phyloP scores from a whole-genome alignment of 2,113 vertebrate genomes.

The Hemichromis elongatus region DNA sequence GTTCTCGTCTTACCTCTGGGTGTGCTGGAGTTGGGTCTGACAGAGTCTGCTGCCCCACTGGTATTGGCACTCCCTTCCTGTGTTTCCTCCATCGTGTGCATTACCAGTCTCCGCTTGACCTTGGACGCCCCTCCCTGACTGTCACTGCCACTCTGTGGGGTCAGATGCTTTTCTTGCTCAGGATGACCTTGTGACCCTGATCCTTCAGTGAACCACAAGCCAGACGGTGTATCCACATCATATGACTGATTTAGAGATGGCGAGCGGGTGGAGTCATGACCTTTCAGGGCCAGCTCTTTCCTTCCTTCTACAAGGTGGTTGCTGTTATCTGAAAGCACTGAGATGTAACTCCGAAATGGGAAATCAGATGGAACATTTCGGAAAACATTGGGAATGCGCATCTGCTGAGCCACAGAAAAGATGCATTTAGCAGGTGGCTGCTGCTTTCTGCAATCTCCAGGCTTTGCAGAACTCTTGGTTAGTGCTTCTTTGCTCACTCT shows the following conservation, averaged over 20 bases:
- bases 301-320: background rate
- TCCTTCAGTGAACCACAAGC: conserved; percentile 49
- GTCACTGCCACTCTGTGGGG: conserved; percentile 39
- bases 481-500: background rate
- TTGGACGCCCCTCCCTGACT: conserved; percentile 27
- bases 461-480: background rate
- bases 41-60: background rate
- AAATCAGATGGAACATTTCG: background rate
- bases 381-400: conserved; percentile 42
- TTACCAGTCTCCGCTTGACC: conserved; percentile 71
- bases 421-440: background rate
- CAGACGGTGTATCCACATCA: conserved; percentile 64
- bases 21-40: conserved; percentile 24
- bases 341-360: background rate
- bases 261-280: background rate
- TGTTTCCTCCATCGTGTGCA: conserved; percentile 41
- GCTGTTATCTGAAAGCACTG: conserved; percentile 23
- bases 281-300: background rate
- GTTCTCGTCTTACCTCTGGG: conserved; percentile 50
- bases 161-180: conserved; percentile 33
- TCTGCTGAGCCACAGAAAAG: conserved; percentile 35
- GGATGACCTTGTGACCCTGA: background rate
- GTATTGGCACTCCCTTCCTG: background rate
- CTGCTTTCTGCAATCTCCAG: background rate
- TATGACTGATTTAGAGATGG: conserved; percentile 62